Percentiles rank a stretch among this genome's conserved stretches.
phyloP scores from a whole-genome alignment of 2,797 vertebrate species.

The Sebastolobus altivelis region DNA sequence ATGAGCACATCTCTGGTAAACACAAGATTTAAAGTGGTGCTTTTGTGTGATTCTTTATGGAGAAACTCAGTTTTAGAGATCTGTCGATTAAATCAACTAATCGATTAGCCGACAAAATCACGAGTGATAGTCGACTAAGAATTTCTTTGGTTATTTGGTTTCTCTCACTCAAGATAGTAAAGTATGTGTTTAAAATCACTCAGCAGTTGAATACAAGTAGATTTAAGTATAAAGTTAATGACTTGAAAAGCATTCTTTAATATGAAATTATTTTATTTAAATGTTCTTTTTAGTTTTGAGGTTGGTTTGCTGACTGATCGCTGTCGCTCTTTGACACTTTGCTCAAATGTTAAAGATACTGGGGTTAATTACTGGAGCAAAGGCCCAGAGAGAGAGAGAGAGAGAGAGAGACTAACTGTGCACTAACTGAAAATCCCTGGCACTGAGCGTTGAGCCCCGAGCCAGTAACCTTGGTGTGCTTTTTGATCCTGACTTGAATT shows the following conservation, averaged over 20 bases:
- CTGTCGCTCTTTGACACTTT: constrained; percentile 29
- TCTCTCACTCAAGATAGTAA: neutral
- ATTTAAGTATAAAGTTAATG: neutral
- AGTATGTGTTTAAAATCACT: neutral
- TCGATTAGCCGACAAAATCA: too few species aligned
- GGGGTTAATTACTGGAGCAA: constrained; percentile 8
- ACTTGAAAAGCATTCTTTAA: neutral
- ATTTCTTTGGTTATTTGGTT: too few species aligned
- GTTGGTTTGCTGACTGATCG: neutral
- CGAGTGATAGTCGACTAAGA: too few species aligned
- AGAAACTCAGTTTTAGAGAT: too few species aligned
- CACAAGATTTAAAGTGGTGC: too few species aligned
- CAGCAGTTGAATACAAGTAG: neutral
- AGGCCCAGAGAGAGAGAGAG: constrained; percentile 28
- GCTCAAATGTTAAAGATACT: constrained; percentile 23
- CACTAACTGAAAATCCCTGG: constrained; percentile 55
- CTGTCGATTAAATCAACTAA: too few species aligned
- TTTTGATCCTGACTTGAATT: constrained; percentile 71
- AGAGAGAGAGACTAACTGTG: constrained; percentile 12
- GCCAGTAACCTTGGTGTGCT: constrained; percentile 46
- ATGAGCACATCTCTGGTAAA: too few species aligned
- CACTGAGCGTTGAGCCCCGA: constrained; percentile 48
- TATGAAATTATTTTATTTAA: neutral
- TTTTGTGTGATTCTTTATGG: too few species aligned
- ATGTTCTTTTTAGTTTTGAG: neutral